These are phyloP conservation scores for Steatocranus sp. DNA, from an alignment of 2,797 vertebrate species.

Conservation along the genomic window DNA sequence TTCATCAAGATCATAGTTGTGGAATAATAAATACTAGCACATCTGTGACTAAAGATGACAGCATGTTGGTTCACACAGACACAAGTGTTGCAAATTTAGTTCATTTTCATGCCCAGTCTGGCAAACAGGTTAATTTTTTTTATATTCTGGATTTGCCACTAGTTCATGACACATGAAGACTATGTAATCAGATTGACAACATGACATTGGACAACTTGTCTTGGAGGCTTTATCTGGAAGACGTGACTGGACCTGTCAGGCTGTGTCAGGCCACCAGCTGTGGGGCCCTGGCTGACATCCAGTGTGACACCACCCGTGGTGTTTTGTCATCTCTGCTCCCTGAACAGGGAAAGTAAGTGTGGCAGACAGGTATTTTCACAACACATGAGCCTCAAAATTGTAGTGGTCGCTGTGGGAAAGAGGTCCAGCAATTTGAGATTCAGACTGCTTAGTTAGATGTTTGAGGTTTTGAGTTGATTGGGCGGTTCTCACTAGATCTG, in stretches of 20 bases:
- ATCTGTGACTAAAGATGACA: background rate
- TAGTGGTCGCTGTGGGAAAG: slow-evolving; percentile 1
- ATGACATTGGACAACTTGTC: slow-evolving; percentile 72
- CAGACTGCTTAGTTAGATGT: background rate
- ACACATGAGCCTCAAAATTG: slow-evolving; percentile 56
- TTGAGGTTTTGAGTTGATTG: background rate
- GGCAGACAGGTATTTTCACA: slow-evolving; percentile 73
- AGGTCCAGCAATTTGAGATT: slow-evolving; percentile 1
- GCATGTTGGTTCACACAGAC: background rate
- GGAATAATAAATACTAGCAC: background rate
- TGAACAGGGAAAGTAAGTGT: slow-evolving; percentile 48
- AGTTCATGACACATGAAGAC: slow-evolving; percentile 48
- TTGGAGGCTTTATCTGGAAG: slow-evolving; percentile 61
- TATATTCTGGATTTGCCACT: slow-evolving; percentile 23
- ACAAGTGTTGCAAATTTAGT: background rate
- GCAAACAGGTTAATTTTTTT: slow-evolving; percentile 21
- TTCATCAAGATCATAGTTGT: slow-evolving; percentile 1
- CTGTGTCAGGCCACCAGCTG: slow-evolving; percentile 70
- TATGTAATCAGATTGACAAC: slow-evolving; percentile 72
- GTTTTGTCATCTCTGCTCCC: slow-evolving; percentile 69
- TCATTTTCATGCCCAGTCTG: background rate
- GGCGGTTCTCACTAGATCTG: background rate
- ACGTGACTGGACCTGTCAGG: slow-evolving; percentile 71
- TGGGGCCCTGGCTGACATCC: slow-evolving; percentile 64
- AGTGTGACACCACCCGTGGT: slow-evolving; percentile 75